A percentile compares a stretch with the other conserved stretches of the same genome.
Evolutionary conservation across 2,888 invertebrate species (phyloP).

Genomic region (Dryococelus australis): DNA sequence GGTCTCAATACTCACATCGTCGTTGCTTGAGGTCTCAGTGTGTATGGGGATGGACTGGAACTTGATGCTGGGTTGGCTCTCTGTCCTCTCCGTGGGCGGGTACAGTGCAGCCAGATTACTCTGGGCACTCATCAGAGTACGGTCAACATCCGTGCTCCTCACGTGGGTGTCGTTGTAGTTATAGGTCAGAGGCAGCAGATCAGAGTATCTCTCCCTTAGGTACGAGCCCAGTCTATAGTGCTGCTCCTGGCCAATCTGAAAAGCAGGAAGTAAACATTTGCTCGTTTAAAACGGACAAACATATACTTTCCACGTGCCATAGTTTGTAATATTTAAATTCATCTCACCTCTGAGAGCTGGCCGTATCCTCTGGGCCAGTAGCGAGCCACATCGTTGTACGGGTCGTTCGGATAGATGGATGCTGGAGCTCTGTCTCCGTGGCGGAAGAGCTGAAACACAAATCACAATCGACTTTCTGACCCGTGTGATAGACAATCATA

Average conservation of each 20-base stretch:
- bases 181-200: constrained; percentile 3
- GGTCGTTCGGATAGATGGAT: not conserved
- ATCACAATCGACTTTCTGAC: not conserved
- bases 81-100: constrained; percentile 49
- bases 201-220: constrained; percentile 17
- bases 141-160: constrained; percentile 60
- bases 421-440: constrained; percentile 17
- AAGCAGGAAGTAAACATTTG: not conserved
- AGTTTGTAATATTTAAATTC: not conserved
- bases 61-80: constrained; percentile 50
- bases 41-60: constrained; percentile 66
- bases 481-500: not conserved
- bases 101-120: constrained; percentile 58
- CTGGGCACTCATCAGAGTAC: constrained; percentile 61
- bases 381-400: constrained; percentile 1
- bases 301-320: not conserved
- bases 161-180: constrained; percentile 20
- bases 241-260: not conserved
- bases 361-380: constrained; percentile 24
- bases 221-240: constrained; percentile 23
- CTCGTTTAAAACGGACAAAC: not conserved
- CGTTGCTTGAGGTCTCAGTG: constrained; percentile 55
- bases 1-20: constrained; percentile 51
- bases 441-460: constrained; percentile 18
- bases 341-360: not conserved